These are phyloP conservation scores for Oenanthe oenanthe DNA, from an alignment of 2,113 vertebrate species.

Conservation along the genomic window DNA sequence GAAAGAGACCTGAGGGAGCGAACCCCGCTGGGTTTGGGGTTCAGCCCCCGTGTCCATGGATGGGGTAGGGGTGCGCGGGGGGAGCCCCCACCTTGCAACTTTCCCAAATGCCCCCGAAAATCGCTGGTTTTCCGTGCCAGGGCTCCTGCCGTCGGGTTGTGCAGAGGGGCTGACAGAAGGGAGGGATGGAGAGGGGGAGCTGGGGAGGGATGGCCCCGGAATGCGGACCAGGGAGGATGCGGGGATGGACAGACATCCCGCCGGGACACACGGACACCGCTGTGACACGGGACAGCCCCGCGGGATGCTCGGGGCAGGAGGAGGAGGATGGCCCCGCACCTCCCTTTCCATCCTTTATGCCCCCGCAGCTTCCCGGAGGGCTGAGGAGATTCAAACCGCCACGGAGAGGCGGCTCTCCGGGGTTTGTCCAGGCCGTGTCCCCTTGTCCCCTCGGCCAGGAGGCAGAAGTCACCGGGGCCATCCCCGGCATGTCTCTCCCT, in stretches of 20 bases:
- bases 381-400: fast-evolving
- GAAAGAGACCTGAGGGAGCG: fast-evolving
- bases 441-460: background rate
- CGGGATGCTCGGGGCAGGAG: background rate
- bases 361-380: background rate
- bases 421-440: background rate
- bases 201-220: background rate
- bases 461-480: background rate
- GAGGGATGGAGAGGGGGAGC: too few relatives aligned
- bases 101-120: background rate
- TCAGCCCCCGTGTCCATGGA: background rate
- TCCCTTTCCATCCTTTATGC: background rate
- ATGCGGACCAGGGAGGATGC: background rate
- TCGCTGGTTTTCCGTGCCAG: background rate
- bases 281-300: background rate
- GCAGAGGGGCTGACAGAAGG: background rate
- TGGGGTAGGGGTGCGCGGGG: background rate
- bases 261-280: background rate
- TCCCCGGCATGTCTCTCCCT: background rate
- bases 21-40: background rate
- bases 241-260: background rate
- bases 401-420: background rate
- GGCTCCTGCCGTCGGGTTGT: background rate
- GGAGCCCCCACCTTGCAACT: background rate
- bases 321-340: background rate